Conservation (phyloP, 1,140 invertebrate species). For the Diabrotica undecimpunctata region DNA sequence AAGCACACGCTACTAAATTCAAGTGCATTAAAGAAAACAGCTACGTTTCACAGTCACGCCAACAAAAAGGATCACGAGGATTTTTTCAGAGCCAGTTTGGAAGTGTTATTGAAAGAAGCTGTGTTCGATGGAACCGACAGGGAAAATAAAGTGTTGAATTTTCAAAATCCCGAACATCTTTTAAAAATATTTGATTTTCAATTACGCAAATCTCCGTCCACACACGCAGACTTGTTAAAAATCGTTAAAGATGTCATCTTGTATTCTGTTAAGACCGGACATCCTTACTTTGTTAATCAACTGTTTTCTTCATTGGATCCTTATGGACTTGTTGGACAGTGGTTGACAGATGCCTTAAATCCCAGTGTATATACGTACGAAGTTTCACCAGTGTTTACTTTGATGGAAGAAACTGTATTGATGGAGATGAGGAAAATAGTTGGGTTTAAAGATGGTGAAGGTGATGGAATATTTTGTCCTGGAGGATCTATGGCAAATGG, state of each 20-base stretch:
- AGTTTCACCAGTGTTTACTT: constrained; percentile 82
- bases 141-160: constrained; percentile 69
- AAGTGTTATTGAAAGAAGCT: constrained; percentile 68
- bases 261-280: constrained; percentile 83
- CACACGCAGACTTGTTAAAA: constrained; percentile 64
- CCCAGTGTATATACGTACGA: constrained; percentile 88
- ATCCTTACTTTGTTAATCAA: constrained; percentile 85
- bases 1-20: background rate
- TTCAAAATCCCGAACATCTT: constrained; percentile 66
- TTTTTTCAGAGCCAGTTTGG: constrained; percentile 65
- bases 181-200: constrained; percentile 63
- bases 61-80: constrained; percentile 61
- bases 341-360: constrained; percentile 81
- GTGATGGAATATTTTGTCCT: constrained; percentile 90
- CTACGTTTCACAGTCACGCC: constrained; percentile 51
- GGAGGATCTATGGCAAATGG: constrained; percentile 94
- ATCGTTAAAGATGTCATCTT: constrained; percentile 65
- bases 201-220: constrained; percentile 55
- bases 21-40: constrained; percentile 14
- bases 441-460: constrained; percentile 72
- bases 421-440: constrained; percentile 80
- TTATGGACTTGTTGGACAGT: constrained; percentile 79
- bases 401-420: constrained; percentile 82
- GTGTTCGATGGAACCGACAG: constrained; percentile 71
- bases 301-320: constrained; percentile 82